phyloP scores from a whole-genome alignment of 1,140 invertebrate genomes.

The Rhyacophila brunnea region DNA sequence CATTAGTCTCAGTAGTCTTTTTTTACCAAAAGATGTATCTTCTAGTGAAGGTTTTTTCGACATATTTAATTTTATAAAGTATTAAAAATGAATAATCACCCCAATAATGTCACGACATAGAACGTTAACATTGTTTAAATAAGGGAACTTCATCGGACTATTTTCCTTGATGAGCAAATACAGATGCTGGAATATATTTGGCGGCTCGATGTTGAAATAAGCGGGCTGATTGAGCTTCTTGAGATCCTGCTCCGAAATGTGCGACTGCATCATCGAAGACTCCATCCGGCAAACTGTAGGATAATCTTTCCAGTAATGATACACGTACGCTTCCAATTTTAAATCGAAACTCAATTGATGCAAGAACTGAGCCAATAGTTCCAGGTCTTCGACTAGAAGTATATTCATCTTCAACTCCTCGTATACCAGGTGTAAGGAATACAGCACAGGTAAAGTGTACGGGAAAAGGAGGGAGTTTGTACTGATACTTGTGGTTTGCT shows the following conservation, averaged over 20 bases:
- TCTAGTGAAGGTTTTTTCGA: no score
- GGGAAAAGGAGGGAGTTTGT: slow-evolving; percentile 69
- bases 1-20: no score
- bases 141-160: slow-evolving; percentile 63
- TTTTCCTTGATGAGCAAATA: slow-evolving; percentile 60
- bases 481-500: slow-evolving; percentile 58
- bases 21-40: no score
- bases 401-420: slow-evolving; percentile 87
- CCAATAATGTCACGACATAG: slow-evolving; percentile 71
- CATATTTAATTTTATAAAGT: no score
- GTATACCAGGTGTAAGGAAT: slow-evolving; percentile 83
- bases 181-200: slow-evolving; percentile 70
- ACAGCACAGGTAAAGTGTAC: slow-evolving; percentile 73
- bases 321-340: slow-evolving; percentile 66
- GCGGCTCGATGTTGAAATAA: slow-evolving; percentile 63
- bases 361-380: slow-evolving; percentile 69
- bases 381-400: slow-evolving; percentile 66
- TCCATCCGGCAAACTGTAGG: slow-evolving; percentile 59
- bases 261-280: slow-evolving; percentile 45
- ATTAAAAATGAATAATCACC: slow-evolving; percentile 47
- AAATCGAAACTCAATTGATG: slow-evolving; percentile 80
- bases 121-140: slow-evolving; percentile 67
- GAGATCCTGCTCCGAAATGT: slow-evolving; percentile 55
- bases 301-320: slow-evolving; percentile 87
- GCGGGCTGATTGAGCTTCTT: slow-evolving; percentile 62